A percentile compares a stretch with the other conserved stretches of the same genome.
Evolutionary conservation across 2,888 invertebrate species (phyloP).

Genomic region (Drosophila sordidapex): DNA sequence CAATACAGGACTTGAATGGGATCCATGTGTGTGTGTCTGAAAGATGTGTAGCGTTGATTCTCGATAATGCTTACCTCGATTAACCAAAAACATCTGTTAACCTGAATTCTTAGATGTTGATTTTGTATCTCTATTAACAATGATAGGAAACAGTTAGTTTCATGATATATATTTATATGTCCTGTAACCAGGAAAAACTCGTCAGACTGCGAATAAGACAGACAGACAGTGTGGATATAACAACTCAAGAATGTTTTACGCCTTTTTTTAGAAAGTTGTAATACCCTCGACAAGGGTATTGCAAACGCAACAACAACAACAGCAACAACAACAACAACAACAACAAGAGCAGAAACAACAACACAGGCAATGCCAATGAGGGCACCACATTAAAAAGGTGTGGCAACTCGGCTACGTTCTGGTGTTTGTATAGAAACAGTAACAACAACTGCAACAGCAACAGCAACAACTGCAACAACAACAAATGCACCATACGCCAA

Average conservation of each 20-base stretch:
- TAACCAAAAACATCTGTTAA: background rate
- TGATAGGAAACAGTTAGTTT: background rate
- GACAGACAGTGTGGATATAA: background rate
- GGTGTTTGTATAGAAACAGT: constrained; percentile 26
- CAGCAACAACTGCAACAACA: constrained; percentile 17
- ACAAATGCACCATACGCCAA: constrained; percentile 50
- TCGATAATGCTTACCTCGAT: background rate
- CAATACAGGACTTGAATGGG: background rate
- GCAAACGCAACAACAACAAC: constrained; percentile 11
- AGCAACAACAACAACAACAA: constrained; percentile 15
- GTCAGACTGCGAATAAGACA: background rate
- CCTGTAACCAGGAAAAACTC: background rate
- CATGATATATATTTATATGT: background rate
- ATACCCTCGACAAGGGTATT: constrained; percentile 6
- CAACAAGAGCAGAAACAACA: constrained; percentile 37
- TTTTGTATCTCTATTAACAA: background rate
- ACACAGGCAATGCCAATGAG: constrained; percentile 54
- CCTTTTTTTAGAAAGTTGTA: background rate
- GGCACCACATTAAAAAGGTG: constrained; percentile 65
- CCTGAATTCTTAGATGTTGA: background rate
- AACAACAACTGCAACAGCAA: constrained; percentile 25
- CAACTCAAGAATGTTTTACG: background rate
- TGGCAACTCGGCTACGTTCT: constrained; percentile 66
- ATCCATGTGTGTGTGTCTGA: background rate
- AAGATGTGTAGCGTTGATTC: background rate